These are phyloP conservation scores for Momotus momota DNA, from an alignment of 2,797 vertebrate genomes.

Conservation along the genomic window DNA sequence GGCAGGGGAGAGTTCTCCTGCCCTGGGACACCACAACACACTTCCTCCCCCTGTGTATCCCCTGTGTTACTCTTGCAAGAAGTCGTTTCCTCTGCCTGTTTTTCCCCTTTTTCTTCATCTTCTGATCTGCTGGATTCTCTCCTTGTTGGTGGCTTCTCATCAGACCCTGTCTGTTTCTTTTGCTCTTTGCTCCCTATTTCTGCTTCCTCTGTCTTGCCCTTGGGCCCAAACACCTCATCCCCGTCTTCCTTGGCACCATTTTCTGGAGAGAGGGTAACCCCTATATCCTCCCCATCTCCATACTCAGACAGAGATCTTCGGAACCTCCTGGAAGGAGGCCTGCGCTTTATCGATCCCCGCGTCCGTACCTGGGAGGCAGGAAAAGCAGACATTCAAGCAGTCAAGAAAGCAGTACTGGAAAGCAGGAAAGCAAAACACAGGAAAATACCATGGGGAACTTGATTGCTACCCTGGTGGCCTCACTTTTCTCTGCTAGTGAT, in stretches of 20 bases:
- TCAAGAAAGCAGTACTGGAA: not conserved
- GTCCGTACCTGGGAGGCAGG: constrained; percentile 76
- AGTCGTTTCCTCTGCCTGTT: not conserved
- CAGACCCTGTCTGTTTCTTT: not conserved
- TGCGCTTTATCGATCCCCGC: constrained; percentile 79
- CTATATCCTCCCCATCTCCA: constrained; percentile 65
- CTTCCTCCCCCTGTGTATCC: not conserved
- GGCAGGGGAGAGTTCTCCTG: not conserved
- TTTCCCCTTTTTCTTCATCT: constrained; percentile 31
- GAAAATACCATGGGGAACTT: not conserved
- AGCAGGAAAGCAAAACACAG: not conserved
- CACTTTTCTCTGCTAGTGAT: not conserved
- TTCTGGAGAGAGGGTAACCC: constrained; percentile 66
- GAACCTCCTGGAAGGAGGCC: constrained; percentile 83
- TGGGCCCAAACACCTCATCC: constrained; percentile 61
- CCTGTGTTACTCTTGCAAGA: not conserved
- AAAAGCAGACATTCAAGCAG: not conserved
- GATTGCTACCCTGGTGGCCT: not conserved
- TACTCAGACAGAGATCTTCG: constrained; percentile 80
- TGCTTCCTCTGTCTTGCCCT: constrained; percentile 15
- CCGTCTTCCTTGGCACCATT: constrained; percentile 76
- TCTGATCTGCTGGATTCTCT: constrained; percentile 31
- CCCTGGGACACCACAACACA: not conserved
- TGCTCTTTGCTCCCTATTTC: not conserved
- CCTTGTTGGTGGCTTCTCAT: constrained; percentile 20